Base-by-base conservation (phyloP, 2,797 vertebrate species). In the Crenichthys baileyi region DNA sequence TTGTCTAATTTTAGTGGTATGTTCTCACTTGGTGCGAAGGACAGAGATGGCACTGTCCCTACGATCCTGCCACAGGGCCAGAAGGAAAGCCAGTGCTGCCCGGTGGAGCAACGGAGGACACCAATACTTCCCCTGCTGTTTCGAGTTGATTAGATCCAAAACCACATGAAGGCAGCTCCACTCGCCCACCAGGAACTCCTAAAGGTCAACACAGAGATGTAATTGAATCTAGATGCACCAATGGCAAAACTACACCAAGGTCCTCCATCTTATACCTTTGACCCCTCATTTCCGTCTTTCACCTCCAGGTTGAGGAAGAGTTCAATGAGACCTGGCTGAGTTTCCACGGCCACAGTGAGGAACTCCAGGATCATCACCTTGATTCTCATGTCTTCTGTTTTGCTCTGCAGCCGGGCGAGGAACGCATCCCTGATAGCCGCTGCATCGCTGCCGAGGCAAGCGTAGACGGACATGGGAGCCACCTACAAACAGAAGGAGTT, bases 331-430 rank as follows among this genome's bases (percentile, higher is more conserved):
- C 98, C 98, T 0, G 98, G 98, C 16, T 99, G 98, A 0, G 98
- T 99, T 91, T 99, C 98, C 75, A 99, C 98, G 0, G 98, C 98
- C 0, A 99, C 97, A 0, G 98, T 99, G 80, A 99, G 97, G 89
- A 99, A 99, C 82, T 99, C 98, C 13, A 99, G 94, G 74, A 99
- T 99, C 96, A 99, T 99, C 87, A 99, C 98, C 87, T 99, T 99
- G 90, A 99, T 98, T 72, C 98, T 95, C 96, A 99, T 97, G 93
- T 99, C 98, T 91, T 99, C 98, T 0, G 97, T 97, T 88, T 93
- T 97, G 94, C 97, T 98, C 93, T 98, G 97, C 81, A 99, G 95
- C 2, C 98, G 97, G 7, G 95, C 97, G 80, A 99, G 96, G 86
- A 99, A 99, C 0, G 98, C 98, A 0, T 99, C 98, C 0, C 98